Conservation (phyloP, 2,888 invertebrate genomes). For the Sinopyrophorus schimmeli region DNA sequence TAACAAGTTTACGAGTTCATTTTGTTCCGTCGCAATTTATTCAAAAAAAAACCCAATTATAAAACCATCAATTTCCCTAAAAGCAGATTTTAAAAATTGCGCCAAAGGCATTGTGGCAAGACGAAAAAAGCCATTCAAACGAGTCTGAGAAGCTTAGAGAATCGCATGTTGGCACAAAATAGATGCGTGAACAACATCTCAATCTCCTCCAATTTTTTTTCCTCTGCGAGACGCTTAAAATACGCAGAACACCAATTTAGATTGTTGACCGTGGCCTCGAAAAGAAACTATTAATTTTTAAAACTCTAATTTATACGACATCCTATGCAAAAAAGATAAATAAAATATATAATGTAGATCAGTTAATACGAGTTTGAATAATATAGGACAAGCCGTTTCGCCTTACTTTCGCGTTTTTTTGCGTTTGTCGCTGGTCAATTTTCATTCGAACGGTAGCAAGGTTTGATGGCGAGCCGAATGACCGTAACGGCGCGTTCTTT, state of each 20-base stretch:
- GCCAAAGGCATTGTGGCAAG: too few species aligned
- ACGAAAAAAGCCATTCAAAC: too few species aligned
- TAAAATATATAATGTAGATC: constrained; percentile 45
- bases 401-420: constrained; percentile 51
- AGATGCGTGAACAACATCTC: too few species aligned
- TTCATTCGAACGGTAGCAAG: constrained; percentile 31
- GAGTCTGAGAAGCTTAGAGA: too few species aligned
- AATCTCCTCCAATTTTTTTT: too few species aligned
- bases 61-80: too few species aligned
- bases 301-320: constrained; percentile 20
- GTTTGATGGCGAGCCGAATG: constrained; percentile 31
- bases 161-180: too few species aligned
- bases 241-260: constrained; percentile 12
- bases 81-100: too few species aligned
- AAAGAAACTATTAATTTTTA: constrained; percentile 21
- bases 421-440: constrained; percentile 36
- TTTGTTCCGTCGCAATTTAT: too few species aligned
- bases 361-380: constrained; percentile 45
- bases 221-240: too few species aligned
- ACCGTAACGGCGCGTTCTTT: constrained; percentile 10
- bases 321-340: constrained; percentile 17
- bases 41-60: too few species aligned
- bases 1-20: too few species aligned
- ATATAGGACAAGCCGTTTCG: constrained; percentile 48
- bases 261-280: constrained; percentile 20